Evolutionary conservation across 2,797 vertebrate species (phyloP).

Genomic region (Hafferia zeledoni): DNA sequence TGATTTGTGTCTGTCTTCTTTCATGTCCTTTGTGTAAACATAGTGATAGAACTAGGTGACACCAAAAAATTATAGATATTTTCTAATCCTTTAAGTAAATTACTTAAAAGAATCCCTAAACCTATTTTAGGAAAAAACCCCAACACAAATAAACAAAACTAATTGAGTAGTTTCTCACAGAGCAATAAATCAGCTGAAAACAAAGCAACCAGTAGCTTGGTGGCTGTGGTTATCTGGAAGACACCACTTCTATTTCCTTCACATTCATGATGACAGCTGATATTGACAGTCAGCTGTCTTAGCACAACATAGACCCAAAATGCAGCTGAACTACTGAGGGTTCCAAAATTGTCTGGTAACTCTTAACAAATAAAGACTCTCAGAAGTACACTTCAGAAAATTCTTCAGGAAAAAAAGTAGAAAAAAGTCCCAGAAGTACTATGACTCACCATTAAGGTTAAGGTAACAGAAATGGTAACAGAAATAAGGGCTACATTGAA

Average conservation of each 20-base stretch:
- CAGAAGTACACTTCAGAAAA: neutral
- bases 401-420: neutral
- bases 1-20: neutral
- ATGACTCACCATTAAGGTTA: neutral
- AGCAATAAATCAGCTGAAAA: neutral
- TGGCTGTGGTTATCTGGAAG: neutral
- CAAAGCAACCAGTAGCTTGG: neutral
- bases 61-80: neutral
- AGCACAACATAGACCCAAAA: neutral
- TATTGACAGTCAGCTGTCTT: neutral
- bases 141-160: neutral
- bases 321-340: neutral
- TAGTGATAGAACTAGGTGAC: neutral
- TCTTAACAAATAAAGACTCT: neutral
- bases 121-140: neutral
- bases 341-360: neutral
- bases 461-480: neutral
- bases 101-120: neutral
- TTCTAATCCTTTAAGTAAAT: neutral
- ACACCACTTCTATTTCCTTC: neutral
- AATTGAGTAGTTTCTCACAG: neutral
- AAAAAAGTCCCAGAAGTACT: neutral
- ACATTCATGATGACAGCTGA: neutral
- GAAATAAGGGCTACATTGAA: neutral
- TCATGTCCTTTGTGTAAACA: neutral